These are phyloP conservation scores for Delichon dasypus DNA, from an alignment of 2,797 vertebrate genomes.

Conservation along the genomic window DNA sequence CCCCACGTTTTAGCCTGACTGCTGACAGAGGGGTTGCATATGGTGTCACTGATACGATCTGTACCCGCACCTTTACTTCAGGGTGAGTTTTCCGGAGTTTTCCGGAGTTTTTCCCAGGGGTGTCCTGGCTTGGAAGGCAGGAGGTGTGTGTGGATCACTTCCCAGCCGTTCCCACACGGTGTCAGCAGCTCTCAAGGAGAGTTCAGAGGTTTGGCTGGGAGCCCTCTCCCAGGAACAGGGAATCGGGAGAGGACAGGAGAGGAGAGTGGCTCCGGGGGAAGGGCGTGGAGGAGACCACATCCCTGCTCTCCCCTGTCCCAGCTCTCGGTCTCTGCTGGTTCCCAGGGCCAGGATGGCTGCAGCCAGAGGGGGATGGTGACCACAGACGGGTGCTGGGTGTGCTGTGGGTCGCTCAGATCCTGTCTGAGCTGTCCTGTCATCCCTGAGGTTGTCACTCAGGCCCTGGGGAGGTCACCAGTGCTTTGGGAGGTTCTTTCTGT, in stretches of 20 bases:
- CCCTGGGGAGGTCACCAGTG: neutral
- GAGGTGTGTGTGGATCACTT: neutral
- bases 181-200: slow-evolving; percentile 43
- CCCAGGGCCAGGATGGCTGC: neutral
- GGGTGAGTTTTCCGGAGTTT: fast-evolving
- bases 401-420: neutral
- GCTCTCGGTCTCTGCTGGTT: neutral
- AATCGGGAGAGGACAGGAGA: neutral
- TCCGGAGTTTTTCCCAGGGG: fast-evolving
- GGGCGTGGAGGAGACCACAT: fast-evolving
- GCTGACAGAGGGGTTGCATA: neutral
- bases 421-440: neutral
- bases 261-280: neutral
- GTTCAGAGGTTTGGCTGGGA: neutral
- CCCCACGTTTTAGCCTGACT: neutral
- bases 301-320: neutral
- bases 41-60: fast-evolving
- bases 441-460: neutral
- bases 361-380: neutral
- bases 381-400: fast-evolving
- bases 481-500: neutral
- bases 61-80: neutral
- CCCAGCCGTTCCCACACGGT: slow-evolving; percentile 37
- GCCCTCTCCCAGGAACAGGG: neutral
- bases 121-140: neutral